Percentiles rank a stretch among this genome's conserved stretches.
Evolutionary conservation across 2,888 invertebrate genomes (phyloP).

Genomic region (Drosophila hamatofila): DNA sequence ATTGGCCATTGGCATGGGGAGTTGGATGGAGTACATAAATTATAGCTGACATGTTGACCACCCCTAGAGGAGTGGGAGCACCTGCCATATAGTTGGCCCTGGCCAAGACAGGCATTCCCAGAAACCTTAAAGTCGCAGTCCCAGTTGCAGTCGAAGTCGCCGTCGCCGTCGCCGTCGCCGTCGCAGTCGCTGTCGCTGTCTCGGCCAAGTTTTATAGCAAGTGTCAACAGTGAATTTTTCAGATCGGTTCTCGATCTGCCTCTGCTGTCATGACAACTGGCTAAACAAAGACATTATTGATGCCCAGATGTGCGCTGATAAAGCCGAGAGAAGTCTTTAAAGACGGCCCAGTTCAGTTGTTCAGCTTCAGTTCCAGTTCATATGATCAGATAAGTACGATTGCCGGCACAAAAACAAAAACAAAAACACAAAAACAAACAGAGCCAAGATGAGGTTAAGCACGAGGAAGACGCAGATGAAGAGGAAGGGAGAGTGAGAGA

Average conservation of each 20-base stretch:
- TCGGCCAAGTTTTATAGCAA: slow-evolving; percentile 68
- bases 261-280: slow-evolving; percentile 51
- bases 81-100: slow-evolving; percentile 32
- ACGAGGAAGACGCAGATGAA: background rate
- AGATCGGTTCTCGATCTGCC: slow-evolving; percentile 45
- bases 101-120: slow-evolving; percentile 24
- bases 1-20: slow-evolving; percentile 3
- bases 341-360: slow-evolving; percentile 39
- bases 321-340: slow-evolving; percentile 27
- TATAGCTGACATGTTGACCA: slow-evolving; percentile 55
- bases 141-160: slow-evolving; percentile 2
- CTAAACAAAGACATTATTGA: slow-evolving; percentile 82
- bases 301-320: slow-evolving; percentile 74
- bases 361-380: slow-evolving; percentile 31
- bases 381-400: slow-evolving; percentile 48
- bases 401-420: slow-evolving; percentile 26
- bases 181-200: slow-evolving; percentile 11
- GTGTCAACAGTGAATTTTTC: slow-evolving; percentile 77
- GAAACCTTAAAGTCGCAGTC: slow-evolving; percentile 36
- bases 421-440: slow-evolving; percentile 6
- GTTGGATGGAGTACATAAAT: slow-evolving; percentile 47
- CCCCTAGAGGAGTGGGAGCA: slow-evolving; percentile 47
- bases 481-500: slow-evolving; percentile 18
- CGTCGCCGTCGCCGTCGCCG: slow-evolving; percentile 7
- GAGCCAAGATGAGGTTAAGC: background rate